These are phyloP conservation scores for Drosophila elegans DNA, from an alignment of 1,140 invertebrate species.

Conservation along the genomic window DNA sequence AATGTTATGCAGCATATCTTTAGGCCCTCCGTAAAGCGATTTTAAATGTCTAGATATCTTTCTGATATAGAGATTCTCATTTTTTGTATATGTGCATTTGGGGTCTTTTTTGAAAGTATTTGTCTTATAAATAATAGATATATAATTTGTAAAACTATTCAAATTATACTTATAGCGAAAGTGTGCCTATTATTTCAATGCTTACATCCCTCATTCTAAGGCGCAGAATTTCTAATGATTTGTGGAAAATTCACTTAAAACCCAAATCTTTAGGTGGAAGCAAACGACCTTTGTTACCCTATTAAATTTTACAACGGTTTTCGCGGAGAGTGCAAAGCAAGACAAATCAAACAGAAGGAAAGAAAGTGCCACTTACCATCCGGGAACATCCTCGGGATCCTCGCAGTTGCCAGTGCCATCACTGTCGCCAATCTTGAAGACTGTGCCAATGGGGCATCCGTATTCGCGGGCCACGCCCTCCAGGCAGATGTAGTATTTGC, in stretches of 20 bases:
- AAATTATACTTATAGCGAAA: no score
- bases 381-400: constrained; percentile 96
- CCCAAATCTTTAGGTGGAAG: background rate
- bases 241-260: background rate
- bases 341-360: constrained; percentile 47
- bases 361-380: constrained; percentile 91
- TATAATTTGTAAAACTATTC: no score
- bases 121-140: no score
- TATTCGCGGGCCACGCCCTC: constrained; percentile 96
- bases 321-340: constrained; percentile 51
- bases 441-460: constrained; percentile 97
- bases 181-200: no score
- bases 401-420: constrained; percentile 96
- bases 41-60: no score
- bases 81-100: no score
- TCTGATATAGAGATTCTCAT: no score
- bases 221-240: background rate
- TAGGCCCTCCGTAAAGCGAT: no score
- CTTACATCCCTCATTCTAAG: no score
- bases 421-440: constrained; percentile 96
- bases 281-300: background rate
- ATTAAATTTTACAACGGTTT: background rate
- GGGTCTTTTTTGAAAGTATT: no score
- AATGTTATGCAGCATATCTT: no score
- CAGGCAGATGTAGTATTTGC: constrained; percentile 97